A percentile compares a stretch with the other conserved stretches of the same genome.
Conservation (phyloP, 2,888 invertebrate genomes). For the Timema podura region DNA sequence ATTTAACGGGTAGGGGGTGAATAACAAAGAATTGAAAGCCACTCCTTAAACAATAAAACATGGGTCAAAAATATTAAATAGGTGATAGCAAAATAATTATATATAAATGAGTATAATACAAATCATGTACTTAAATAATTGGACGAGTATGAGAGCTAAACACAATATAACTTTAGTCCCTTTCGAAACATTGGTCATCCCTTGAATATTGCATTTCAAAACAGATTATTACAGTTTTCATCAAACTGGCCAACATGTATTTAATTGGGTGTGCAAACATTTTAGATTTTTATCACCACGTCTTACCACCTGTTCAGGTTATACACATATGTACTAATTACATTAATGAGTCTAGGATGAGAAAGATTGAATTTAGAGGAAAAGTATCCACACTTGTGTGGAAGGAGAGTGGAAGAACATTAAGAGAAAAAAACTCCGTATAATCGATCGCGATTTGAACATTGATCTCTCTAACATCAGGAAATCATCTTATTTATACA, state of each 20-base stretch:
- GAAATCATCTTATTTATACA: not conserved
- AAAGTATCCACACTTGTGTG: not conserved
- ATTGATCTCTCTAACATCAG: not conserved
- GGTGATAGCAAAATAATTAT: not conserved
- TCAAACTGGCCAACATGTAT: too few relatives aligned
- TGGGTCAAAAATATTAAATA: too few relatives aligned
- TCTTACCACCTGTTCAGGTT: too few relatives aligned
- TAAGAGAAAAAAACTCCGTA: too few relatives aligned
- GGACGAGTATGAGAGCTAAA: too few relatives aligned
- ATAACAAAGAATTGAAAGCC: conserved; percentile 18
- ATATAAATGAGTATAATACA: conserved; percentile 16
- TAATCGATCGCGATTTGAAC: conserved; percentile 7
- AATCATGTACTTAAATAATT: not conserved
- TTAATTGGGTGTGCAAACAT: not conserved
- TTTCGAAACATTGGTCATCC: too few relatives aligned
- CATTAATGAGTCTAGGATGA: too few relatives aligned
- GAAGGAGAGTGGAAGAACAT: not conserved
- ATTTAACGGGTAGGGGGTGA: not conserved
- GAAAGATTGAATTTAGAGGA: too few relatives aligned
- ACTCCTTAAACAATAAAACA: conserved; percentile 13
- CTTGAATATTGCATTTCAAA: too few relatives aligned
- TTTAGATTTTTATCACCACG: not conserved
- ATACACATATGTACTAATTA: too few relatives aligned
- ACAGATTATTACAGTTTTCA: too few relatives aligned
- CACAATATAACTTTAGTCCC: too few relatives aligned